A percentile compares a stretch with the other conserved stretches of the same genome.
These are phyloP conservation scores for Drosophila nr. fundita DNA, from an alignment of 2,888 invertebrate genomes.

Conservation along the genomic window DNA sequence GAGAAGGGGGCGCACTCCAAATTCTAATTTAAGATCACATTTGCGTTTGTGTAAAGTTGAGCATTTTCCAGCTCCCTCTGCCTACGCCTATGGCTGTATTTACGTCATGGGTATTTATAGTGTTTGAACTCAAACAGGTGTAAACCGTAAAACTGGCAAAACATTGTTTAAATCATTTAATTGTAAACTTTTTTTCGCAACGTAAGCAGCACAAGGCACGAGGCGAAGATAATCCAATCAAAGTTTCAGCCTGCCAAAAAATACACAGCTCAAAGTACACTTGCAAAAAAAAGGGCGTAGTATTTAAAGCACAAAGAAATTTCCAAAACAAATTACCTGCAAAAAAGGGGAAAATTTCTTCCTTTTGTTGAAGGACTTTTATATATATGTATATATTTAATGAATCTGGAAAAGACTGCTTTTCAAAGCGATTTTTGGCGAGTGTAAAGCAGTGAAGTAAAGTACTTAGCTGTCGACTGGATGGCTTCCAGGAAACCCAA, in stretches of 20 bases:
- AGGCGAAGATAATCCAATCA: constrained; percentile 28
- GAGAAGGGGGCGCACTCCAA: not conserved
- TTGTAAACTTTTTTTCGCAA: constrained; percentile 69
- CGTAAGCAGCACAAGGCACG: constrained; percentile 49
- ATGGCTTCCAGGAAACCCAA: constrained; percentile 56
- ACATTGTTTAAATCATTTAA: constrained; percentile 81
- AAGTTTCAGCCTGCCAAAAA: constrained; percentile 2
- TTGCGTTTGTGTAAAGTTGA: not conserved
- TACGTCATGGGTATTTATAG: constrained; percentile 76
- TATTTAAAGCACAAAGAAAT: not conserved
- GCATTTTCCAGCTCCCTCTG: not conserved
- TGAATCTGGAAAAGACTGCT: not conserved
- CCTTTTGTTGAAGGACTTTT: not conserved
- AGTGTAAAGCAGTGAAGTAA: constrained; percentile 11
- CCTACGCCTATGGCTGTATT: constrained; percentile 23
- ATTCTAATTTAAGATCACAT: not conserved
- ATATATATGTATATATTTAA: not conserved
- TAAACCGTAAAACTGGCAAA: constrained; percentile 76
- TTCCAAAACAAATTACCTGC: not conserved
- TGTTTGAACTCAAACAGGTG: constrained; percentile 78
- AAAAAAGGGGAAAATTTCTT: not conserved
- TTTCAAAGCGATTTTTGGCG: not conserved
- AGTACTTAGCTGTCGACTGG: constrained; percentile 17
- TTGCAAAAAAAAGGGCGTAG: not conserved
- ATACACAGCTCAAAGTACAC: constrained; percentile 5